These are phyloP conservation scores for Tupaia tana DNA, from an alignment of 2,113 vertebrate species.

Conservation along the genomic window DNA sequence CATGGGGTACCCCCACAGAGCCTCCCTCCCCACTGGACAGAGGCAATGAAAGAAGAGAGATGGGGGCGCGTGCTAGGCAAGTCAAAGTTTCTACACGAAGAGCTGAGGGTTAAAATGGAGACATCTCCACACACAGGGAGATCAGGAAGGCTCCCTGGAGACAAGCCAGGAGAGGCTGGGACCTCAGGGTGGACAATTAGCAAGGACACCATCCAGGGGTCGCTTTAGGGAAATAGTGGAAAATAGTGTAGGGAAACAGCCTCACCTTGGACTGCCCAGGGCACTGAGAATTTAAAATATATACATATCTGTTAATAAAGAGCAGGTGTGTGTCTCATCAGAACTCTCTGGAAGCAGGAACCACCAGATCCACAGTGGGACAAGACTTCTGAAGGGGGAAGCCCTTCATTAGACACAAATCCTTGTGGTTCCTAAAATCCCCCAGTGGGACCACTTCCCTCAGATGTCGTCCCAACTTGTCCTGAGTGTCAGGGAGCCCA, in stretches of 20 bases:
- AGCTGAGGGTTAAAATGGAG: not conserved
- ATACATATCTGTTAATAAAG: too few relatives aligned
- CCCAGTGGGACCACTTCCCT: not conserved
- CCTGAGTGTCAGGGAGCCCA: rapidly evolving
- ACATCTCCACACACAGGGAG: too few relatives aligned
- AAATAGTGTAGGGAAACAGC: not conserved
- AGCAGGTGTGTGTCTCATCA: rapidly evolving
- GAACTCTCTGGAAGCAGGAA: not conserved
- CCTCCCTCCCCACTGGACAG: rapidly evolving
- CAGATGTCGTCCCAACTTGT: rapidly evolving
- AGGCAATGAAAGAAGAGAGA: too few relatives aligned
- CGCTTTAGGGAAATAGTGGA: not conserved
- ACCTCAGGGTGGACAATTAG: not conserved
- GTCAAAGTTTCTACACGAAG: rapidly evolving
- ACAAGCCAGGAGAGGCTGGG: rapidly evolving
- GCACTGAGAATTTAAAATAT: rapidly evolving
- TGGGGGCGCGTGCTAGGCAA: rapidly evolving
- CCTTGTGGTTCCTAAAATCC: not conserved
- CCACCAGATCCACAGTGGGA: rapidly evolving
- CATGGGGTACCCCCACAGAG: rapidly evolving
- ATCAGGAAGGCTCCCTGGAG: too few relatives aligned
- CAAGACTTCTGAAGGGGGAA: rapidly evolving
- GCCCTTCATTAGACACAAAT: rapidly evolving
- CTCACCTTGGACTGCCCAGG: not conserved
- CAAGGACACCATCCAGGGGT: rapidly evolving